Percentiles rank a stretch among this genome's conserved stretches.
Evolutionary conservation across 2,113 vertebrate genomes (phyloP).

Genomic region (Xenopus borealis): DNA sequence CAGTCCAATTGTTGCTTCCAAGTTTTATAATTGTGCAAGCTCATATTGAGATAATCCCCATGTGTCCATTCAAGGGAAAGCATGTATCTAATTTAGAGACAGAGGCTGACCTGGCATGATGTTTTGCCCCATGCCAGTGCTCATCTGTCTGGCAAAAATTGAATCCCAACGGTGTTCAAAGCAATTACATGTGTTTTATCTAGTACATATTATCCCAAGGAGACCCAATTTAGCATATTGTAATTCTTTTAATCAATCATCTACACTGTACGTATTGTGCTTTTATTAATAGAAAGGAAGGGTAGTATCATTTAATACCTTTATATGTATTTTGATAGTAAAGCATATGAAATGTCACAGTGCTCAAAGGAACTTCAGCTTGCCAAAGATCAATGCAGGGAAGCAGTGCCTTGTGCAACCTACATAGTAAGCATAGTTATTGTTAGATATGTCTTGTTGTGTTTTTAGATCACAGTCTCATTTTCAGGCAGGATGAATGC

Average conservation of each 20-base stretch:
- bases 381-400: no score
- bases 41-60: not conserved
- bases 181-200: slow-evolving; percentile 16
- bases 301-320: not conserved
- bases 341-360: not conserved
- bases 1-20: not conserved
- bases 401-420: no score
- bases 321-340: not conserved
- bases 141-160: slow-evolving; percentile 7
- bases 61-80: slow-evolving; percentile 3
- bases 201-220: slow-evolving; percentile 12
- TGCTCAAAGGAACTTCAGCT: no score
- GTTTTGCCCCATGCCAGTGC: not conserved
- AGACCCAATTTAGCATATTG: slow-evolving; percentile 24
- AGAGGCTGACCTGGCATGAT: slow-evolving; percentile 7
- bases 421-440: no score
- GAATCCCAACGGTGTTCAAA: slow-evolving; percentile 6
- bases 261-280: slow-evolving; percentile 5
- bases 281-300: slow-evolving; percentile 5
- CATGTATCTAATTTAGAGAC: slow-evolving; percentile 6
- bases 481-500: no score
- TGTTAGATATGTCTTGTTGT: no score
- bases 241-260: slow-evolving; percentile 13
- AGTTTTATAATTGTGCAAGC: not conserved
- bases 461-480: no score